Evolutionary conservation across 2,113 vertebrate genomes (phyloP), one percentile per base, ranked within the genome.

Genomic region (Ciconia maguari): DNA sequence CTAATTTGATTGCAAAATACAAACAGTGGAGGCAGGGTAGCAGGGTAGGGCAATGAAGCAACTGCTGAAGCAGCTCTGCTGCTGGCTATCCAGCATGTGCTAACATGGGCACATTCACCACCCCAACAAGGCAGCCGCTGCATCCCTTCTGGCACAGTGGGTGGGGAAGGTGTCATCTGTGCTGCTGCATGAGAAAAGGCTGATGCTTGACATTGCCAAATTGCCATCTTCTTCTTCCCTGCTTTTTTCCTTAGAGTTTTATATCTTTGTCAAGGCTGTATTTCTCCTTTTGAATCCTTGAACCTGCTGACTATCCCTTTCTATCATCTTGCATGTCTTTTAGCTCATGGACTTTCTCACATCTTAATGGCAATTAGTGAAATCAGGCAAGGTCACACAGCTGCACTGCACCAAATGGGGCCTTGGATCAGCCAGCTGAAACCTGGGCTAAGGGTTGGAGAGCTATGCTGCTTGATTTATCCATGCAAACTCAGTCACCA

Each of bases 91-190:
- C 7, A 48, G 26, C 42, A 12, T 0, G 0, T 32, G 11, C 20
- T 44, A 32, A 26, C 11, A 7, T 2, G 7, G 41, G 29, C 22
- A 46, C 32, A 22, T 55, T 54, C 42, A 58, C 32, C 17, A 38
- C 6, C 2, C 16, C 22, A 32, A 3, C 1, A 7, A 42, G 32
- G n/a, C 49, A 81, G 68, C 6, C 3, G 0, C 38, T 65, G 5
- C 49, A 34, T 51, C 26, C n/a, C 26, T 77, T 42, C 34, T 12
- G 27, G 62, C 20, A 41, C 2, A 4, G 16, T 2, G 26, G 20
- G 15, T 20, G 12, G 9, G 30, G 36, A 42, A 78, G 55, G 9
- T 1, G 2, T 38, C n/a, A 9, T 25, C 34, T 32, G 13, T 24
- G 25, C 4, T 61, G 30, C 42, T 70, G 42, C 21, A 14, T 12